Conservation (phyloP, 1,140 invertebrate species). For the Eupristina koningsbergeri region DNA sequence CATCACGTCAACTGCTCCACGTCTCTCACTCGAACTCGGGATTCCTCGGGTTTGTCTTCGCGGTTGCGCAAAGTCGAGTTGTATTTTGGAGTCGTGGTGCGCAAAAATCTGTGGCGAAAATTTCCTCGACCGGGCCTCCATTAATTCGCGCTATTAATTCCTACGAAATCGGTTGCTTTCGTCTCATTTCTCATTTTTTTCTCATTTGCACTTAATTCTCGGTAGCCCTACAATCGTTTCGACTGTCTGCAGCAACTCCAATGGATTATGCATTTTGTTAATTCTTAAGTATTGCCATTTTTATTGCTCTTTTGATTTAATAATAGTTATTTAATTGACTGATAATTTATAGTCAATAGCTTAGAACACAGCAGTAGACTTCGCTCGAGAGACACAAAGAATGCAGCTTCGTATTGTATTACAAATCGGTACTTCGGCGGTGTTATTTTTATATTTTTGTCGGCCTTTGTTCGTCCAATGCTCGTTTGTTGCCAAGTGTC, state of each 20-base stretch:
- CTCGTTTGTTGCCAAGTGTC: not conserved
- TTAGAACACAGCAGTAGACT: too few species aligned
- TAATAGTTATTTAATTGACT: too few species aligned
- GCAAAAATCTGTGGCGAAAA: not conserved
- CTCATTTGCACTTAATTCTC: not conserved
- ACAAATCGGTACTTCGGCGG: not conserved
- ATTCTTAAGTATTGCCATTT: too few species aligned
- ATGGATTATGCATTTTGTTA: not conserved
- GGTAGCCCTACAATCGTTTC: not conserved
- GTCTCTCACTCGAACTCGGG: not conserved
- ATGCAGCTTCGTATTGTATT: too few species aligned
- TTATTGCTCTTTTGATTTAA: too few species aligned
- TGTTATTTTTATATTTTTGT: not conserved
- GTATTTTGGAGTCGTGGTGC: not conserved
- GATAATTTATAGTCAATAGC: too few species aligned
- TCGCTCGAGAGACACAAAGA: too few species aligned
- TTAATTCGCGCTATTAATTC: not conserved
- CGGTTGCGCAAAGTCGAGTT: not conserved
- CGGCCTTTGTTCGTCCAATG: not conserved
- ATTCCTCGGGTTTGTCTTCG: not conserved
- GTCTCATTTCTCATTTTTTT: too few species aligned
- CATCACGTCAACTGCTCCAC: not conserved
- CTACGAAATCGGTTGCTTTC: too few species aligned
- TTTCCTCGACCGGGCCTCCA: not conserved
- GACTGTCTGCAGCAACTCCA: not conserved